Evolutionary conservation across 2,888 invertebrate genomes (phyloP).

Genomic region (Phlogophora meticulosa): DNA sequence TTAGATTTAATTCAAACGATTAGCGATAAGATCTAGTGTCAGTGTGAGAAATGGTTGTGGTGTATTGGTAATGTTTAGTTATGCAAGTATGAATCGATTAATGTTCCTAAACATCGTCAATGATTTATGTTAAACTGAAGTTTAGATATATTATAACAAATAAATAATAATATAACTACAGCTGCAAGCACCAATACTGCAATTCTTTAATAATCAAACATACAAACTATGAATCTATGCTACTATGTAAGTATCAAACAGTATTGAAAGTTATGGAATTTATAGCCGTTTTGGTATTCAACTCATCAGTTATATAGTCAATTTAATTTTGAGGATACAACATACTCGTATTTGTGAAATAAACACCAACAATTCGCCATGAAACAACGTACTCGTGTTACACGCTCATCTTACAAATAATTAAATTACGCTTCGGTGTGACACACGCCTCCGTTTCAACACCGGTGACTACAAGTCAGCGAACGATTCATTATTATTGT

Average conservation of each 20-base stretch:
- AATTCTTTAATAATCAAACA: no score
- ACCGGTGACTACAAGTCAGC: conserved; percentile 72
- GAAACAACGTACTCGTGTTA: conserved; percentile 31
- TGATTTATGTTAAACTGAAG: conserved; percentile 2
- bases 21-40: conserved; percentile 54
- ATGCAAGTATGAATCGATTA: conserved; percentile 19
- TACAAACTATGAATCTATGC: no score
- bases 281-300: no score
- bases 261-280: no score
- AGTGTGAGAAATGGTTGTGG: conserved; percentile 44
- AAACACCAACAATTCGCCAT: neutral
- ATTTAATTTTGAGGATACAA: no score
- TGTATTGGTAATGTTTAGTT: conserved; percentile 31
- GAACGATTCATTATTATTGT: conserved; percentile 83
- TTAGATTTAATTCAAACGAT: conserved; percentile 50
- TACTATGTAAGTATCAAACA: no score
- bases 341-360: neutral
- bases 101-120: neutral
- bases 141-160: no score
- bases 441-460: conserved; percentile 72
- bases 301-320: no score
- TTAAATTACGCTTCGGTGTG: conserved; percentile 67
- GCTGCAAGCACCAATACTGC: no score
- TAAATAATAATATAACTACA: no score
- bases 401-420: conserved; percentile 41